Percentiles rank a stretch among this genome's conserved stretches.
Conservation (phyloP, 2,797 vertebrate genomes). For the Delichon dasypus region DNA sequence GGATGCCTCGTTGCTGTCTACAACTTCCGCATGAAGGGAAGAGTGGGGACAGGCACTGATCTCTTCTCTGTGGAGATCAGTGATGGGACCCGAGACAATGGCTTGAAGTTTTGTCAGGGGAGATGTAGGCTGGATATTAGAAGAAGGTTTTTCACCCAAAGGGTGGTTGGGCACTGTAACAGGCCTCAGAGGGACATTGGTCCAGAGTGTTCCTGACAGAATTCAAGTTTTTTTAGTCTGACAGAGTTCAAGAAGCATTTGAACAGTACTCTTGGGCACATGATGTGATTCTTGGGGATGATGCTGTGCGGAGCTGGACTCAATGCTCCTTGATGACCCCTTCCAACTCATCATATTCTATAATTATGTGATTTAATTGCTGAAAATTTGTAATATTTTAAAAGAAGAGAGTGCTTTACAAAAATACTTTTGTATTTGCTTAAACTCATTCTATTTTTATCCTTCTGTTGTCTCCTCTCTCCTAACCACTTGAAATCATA, state of each 20-base stretch:
- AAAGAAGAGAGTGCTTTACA: background rate
- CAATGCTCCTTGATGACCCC: no score
- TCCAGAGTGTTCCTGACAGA: no score
- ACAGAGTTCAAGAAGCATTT: background rate
- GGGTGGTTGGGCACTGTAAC: background rate
- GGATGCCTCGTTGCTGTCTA: no score
- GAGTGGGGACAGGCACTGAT: background rate
- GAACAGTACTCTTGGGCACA: no score
- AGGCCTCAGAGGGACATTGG: background rate
- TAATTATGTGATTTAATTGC: background rate
- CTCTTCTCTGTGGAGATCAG: background rate
- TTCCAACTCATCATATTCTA: background rate
- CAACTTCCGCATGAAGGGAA: background rate
- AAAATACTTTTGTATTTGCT: background rate
- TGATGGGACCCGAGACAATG: background rate
- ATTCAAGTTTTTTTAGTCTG: background rate
- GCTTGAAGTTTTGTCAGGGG: background rate
- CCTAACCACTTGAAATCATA: background rate
- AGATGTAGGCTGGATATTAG: background rate
- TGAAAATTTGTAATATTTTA: background rate
- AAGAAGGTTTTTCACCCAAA: background rate
- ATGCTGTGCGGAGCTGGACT: no score
- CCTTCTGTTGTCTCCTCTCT: background rate
- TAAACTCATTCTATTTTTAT: background rate
- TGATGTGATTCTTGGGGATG: accelerated